phyloP scores from a whole-genome alignment of 2,113 vertebrate species.

The Ptilorrhoa leucosticta region DNA sequence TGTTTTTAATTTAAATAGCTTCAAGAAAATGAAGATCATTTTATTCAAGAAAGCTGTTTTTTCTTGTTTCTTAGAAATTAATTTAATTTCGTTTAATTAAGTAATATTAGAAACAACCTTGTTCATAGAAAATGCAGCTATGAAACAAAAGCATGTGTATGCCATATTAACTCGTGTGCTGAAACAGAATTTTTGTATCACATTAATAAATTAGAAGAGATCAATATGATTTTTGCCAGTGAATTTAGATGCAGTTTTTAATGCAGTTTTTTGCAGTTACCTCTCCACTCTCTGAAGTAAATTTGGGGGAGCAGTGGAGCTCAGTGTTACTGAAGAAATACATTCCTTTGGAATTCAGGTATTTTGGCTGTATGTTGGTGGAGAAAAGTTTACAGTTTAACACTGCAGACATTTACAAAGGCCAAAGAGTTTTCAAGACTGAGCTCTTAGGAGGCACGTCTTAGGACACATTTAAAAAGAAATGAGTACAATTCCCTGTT shows the following conservation, averaged over 20 bases:
- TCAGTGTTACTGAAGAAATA: not conserved
- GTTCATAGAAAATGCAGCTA: conserved; percentile 28
- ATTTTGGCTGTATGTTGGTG: not conserved
- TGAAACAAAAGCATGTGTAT: conserved; percentile 10
- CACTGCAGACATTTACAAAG: conserved; percentile 9
- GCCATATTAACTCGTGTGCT: not conserved
- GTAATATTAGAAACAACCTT: conserved; percentile 50
- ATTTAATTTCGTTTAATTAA: conserved; percentile 64
- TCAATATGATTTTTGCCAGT: not conserved
- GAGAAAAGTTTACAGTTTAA: not conserved
- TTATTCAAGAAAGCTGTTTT: conserved; percentile 62
- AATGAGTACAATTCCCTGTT: conserved; percentile 6
- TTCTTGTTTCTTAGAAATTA: conserved; percentile 69
- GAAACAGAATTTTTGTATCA: not conserved
- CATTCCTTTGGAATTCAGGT: not conserved
- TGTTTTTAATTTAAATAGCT: conserved; percentile 82
- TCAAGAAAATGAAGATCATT: conserved; percentile 70
- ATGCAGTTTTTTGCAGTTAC: not conserved
- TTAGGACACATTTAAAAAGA: not conserved
- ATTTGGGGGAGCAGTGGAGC: not conserved
- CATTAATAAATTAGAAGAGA: not conserved
- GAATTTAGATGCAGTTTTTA: not conserved
- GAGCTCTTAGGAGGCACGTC: not conserved
- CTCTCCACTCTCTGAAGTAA: not conserved
- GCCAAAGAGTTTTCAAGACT: not conserved